Evolutionary conservation across 2,888 invertebrate species (phyloP), one percentile per base, ranked within the genome.

Genomic region (Idaea biselata): DNA sequence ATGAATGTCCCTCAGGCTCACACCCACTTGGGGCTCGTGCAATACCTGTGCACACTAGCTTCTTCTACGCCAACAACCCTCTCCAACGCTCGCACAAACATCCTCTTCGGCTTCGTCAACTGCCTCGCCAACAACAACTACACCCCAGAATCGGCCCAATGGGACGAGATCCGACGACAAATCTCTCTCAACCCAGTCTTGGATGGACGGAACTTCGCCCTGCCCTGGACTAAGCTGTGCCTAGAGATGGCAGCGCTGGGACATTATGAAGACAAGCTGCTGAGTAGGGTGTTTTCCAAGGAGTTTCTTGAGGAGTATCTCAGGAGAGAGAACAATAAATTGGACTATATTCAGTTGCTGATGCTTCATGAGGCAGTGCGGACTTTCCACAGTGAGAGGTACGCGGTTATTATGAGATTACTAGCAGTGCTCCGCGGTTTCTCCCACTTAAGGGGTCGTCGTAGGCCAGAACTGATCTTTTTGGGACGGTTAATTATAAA

Each of bases 51-150:
- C 59, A 77, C 89, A 1, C 82, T 89, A 61, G 93, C 93, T 0
- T 81, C 85, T 0, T 76, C 90, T 6, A 75, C 93, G 65, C 87
- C 91, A 0, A 69, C 72, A 0, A 72, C 84, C 0, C 76, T 94
- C 16, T 70, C 83, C n/a, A 76, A 82, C 16, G 88, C 87, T 1
- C 82, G 91, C 33, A 79, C 87, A 0, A 78, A 84, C 68, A 76
- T 89, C 4, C 79, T 94, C 18, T 89, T 93, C 65, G 84, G 84
- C 53, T 87, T 95, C 73, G 82, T 94, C 57, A 89, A 91, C 74
- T 93, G 91, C 57, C 86, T 95, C n/a, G 88, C 94, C 1, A 88
- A 89, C 71, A 93, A 94, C 59, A 94, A 95, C 83, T 95, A 94
- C 78, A 93, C 89, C 18, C 95, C 96, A 0, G 78, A 86, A 8